phyloP scores from a whole-genome alignment of 2,113 vertebrate genomes.

The Melozone crissalis region DNA sequence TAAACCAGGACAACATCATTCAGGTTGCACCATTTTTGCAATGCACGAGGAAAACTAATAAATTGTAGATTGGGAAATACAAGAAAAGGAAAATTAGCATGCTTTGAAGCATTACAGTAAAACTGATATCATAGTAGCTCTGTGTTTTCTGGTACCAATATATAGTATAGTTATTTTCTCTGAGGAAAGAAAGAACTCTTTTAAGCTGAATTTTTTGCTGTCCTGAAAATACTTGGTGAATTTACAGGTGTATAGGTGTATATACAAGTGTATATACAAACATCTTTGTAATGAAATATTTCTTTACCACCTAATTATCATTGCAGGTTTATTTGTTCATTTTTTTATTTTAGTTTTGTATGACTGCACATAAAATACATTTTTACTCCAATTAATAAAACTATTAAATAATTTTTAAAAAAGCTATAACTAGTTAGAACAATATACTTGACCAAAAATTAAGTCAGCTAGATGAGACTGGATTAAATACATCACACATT shows the following conservation, averaged over 20 bases:
- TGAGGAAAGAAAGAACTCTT: background rate
- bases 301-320: background rate
- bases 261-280: too few species aligned
- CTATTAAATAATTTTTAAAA: background rate
- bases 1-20: background rate
- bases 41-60: background rate
- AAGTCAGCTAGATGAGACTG: background rate
- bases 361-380: background rate
- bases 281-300: background rate
- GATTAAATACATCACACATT: background rate
- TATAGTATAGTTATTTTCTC: background rate
- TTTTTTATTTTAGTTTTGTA: background rate
- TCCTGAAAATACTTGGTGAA: background rate
- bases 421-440: background rate
- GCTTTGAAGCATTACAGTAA: background rate
- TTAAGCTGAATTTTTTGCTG: background rate
- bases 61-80: background rate
- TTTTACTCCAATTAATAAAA: background rate
- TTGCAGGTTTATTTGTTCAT: background rate
- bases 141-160: accelerated
- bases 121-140: background rate
- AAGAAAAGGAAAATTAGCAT: background rate
- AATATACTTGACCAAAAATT: background rate
- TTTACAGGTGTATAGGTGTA: background rate
- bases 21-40: background rate